phyloP scores from a whole-genome alignment of 2,888 invertebrate species.

The Synergus gifuensis region DNA sequence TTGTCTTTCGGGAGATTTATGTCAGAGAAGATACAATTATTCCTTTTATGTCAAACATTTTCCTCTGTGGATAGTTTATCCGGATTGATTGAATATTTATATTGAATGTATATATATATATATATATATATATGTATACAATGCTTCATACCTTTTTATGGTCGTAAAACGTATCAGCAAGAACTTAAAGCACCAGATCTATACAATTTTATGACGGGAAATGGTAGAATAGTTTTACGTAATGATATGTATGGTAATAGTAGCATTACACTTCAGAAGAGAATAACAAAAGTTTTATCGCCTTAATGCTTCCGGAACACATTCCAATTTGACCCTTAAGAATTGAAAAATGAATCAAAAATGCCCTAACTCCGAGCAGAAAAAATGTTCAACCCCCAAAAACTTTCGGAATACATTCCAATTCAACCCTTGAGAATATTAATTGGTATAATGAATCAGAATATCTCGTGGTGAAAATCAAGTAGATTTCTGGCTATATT shows the following conservation, averaged over 20 bases:
- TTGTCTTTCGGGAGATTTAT: constrained; percentile 24
- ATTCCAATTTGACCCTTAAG: no score
- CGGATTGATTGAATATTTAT: not conserved
- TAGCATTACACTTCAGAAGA: not conserved
- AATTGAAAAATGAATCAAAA: no score
- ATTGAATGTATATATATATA: not conserved
- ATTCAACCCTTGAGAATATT: not conserved
- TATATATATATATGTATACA: no score
- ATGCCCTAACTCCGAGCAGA: no score
- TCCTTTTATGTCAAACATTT: constrained; percentile 10
- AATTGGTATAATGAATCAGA: not conserved
- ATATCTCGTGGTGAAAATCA: not conserved
- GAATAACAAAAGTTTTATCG: no score
- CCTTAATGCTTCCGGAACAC: no score
- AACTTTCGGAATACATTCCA: no score
- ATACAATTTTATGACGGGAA: no score
- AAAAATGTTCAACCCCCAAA: no score
- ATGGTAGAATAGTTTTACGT: no score
- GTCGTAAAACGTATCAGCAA: not conserved
- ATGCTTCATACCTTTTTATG: no score
- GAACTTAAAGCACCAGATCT: no score
- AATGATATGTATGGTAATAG: not conserved
- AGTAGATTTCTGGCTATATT: not conserved
- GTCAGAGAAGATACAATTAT: constrained; percentile 25
- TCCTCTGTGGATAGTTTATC: not conserved